Base-by-base conservation (phyloP, 2,113 vertebrate genomes). In the Salvelinus namaycush region DNA sequence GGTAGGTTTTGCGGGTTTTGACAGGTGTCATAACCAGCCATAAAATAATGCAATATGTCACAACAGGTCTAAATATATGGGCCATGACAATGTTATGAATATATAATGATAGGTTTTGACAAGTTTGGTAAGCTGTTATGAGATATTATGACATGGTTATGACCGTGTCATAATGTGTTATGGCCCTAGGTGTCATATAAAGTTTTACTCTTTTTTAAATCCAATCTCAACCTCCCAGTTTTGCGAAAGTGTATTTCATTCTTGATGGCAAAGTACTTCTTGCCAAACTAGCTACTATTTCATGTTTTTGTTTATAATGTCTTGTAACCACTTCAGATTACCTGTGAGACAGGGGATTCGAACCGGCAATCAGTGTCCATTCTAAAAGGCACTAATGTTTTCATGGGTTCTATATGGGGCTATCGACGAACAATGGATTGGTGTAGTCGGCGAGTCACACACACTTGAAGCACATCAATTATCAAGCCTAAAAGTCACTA, bases 391-490 rank as follows among this genome's bases (percentile, higher is more conserved):
- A 77, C 29, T 68, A 73, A 83, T 79, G 79, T 65, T 86, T 81
- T 77, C 73, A 73, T 86, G 72, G 78, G 81, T 83, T 76, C 68
- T 74, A 76, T 57, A 29, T 26, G 65, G 75, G 65, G 73, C 31
- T 73, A 54, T 54, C 65, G 22, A 7, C 13, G 54, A 74, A 82
- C 75, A 79, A 71, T 70, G 49, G 60, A 76, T 80, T 70, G 62
- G 51, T 34, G 51, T 54, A 16, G 51, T 54, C 51, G 16, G 51
- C 51, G 16, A 54, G 51, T 54, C 51, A 18, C 4, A 1, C 57
- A 75, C 14, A 79, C 57, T 49, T 73, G 79, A 76, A 81, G 39
- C 74, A 83, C 83, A 87, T 88, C 79, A 84, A 81, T 87, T 87
- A 86, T 83, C 75, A 72, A 68, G 49, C 69, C 72, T 31, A 81